Evolutionary conservation across 2,113 vertebrate species (phyloP), one percentile per base, ranked within the genome.

Genomic region (Clarias magur): DNA sequence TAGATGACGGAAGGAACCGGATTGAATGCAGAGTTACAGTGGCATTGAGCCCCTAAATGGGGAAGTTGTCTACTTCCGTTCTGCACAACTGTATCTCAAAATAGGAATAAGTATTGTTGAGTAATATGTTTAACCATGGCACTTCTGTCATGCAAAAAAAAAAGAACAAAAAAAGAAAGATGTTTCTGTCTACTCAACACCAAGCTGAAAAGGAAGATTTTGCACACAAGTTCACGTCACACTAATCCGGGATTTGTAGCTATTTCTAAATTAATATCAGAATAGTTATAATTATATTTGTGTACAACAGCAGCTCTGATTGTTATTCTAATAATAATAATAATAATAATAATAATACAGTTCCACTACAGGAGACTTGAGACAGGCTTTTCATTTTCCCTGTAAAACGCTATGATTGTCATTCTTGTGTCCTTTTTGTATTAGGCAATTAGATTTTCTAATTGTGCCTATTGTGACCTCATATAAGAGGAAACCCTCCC

Each of bases 1-100:
- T 80, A 57, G 6, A 79, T 9, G 76, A 19, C 25, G 3, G 0
- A 10, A 19, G 30, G 42, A 48, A 48, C 53, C 27, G 15, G 13
- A 27, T 15, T 19, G 16, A 80, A 17, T 60, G 56, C 42, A 83
- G 8, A 17, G 19, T 68, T 54, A 67, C 53, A 27, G 9, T 27
- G 38, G 9, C 62, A 68, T 17, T 54, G 11, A 16, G 42, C 13
- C 17, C 8, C 25, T 2, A 54, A 84, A 84, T 57, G 21, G 19
- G 82, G 48, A 84, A 84, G 53, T 56, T 34, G 53, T 54, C 10
- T 27, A 54, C 53, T 72, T 83, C 62, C 81, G 30, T 84, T 70
- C 19, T 83, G 15, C 48, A 3, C 19, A 68, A 83, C 48, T 56
- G 13, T 48, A n/a, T 38, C 81, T 65, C n/a, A 84, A 84, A 84